Conservation (phyloP, 2,113 vertebrate genomes). For the Numenius arquata region DNA sequence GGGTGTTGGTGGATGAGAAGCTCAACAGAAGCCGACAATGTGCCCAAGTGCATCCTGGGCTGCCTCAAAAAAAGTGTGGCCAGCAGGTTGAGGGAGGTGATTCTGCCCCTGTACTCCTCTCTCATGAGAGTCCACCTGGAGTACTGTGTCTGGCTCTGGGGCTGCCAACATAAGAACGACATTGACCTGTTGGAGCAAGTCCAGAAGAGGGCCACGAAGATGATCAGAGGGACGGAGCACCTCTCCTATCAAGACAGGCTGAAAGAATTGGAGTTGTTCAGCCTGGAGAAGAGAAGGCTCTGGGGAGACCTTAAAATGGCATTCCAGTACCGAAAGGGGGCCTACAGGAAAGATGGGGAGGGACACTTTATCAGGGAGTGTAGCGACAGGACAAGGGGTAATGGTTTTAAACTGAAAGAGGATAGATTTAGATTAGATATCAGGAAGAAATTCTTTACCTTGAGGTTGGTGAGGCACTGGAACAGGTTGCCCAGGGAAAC, state of each 20-base stretch:
- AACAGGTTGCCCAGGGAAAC: not conserved
- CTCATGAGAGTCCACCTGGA: not conserved
- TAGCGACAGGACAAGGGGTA: too few relatives aligned
- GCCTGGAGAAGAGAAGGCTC: not conserved
- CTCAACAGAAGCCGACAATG: not conserved
- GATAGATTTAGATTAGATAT: not conserved
- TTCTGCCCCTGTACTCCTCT: not conserved
- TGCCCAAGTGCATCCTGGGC: not conserved
- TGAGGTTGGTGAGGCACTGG: not conserved
- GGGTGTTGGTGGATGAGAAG: not conserved
- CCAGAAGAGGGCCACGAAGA: not conserved
- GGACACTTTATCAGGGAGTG: not conserved
- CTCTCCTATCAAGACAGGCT: not conserved
- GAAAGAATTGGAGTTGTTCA: not conserved
- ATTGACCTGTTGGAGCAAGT: not conserved
- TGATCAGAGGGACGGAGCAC: not conserved
- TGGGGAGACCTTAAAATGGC: not conserved
- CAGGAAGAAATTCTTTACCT: not conserved
- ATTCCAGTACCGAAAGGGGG: not conserved
- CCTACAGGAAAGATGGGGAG: not conserved
- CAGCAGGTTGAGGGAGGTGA: not conserved
- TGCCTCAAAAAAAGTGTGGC: not conserved
- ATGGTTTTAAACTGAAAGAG: not conserved
- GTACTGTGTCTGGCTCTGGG: not conserved
- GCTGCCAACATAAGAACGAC: not conserved